phyloP scores from a whole-genome alignment of 2,113 vertebrate genomes.

The Callorhinus ursinus region DNA sequence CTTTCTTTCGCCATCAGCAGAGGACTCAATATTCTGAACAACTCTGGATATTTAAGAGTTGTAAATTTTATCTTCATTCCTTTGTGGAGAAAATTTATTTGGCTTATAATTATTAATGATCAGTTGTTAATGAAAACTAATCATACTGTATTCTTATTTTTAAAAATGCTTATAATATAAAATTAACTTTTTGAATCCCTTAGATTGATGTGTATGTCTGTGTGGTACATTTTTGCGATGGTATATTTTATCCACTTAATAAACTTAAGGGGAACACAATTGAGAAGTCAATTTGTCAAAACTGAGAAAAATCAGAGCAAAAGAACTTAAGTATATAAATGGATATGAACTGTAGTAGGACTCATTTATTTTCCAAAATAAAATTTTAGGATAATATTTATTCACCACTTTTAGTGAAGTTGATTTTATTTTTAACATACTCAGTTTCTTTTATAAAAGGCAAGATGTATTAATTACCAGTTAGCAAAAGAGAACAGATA shows the following conservation, averaged over 20 bases:
- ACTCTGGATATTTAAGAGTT: not conserved
- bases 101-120: not conserved
- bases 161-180: not conserved
- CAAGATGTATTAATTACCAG: not conserved
- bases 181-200: not conserved
- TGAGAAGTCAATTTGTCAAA: not conserved
- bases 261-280: not conserved
- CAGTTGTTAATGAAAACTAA: slow-evolving; percentile 3
- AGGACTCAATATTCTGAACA: not conserved
- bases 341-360: not conserved
- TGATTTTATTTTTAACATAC: not conserved
- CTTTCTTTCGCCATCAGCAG: not conserved
- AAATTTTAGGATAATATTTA: not conserved
- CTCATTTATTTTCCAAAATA: slow-evolving; percentile 2
- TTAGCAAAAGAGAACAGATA: not conserved
- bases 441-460: not conserved
- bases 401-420: not conserved
- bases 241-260: not conserved
- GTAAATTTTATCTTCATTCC: not conserved
- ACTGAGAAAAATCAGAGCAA: not conserved
- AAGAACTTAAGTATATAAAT: not conserved
- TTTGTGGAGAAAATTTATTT: not conserved
- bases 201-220: not conserved
- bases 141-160: not conserved
- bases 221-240: not conserved